Evolutionary conservation across 2,113 vertebrate species (phyloP).

Genomic region (Miniopterus natalensis): DNA sequence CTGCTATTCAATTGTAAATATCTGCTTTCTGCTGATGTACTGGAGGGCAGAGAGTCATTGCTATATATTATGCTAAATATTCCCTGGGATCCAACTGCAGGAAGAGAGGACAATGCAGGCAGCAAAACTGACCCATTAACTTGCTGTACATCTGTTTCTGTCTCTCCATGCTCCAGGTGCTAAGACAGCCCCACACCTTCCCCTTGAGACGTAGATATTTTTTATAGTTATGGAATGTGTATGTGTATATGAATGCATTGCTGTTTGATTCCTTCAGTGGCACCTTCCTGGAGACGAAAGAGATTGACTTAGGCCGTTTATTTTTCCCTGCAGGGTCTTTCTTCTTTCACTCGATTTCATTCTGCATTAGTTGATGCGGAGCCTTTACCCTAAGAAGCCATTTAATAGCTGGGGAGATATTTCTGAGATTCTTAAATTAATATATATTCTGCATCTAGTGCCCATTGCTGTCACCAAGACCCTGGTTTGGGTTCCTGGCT

Average conservation of each 20-base stretch:
- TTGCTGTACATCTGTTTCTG: conserved; percentile 64
- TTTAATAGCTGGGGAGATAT: neutral
- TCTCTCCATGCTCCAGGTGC: conserved; percentile 60
- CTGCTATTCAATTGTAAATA: conserved; percentile 69
- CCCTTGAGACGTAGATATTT: conserved; percentile 62
- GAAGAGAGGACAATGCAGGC: conserved; percentile 64
- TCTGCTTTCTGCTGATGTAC: conserved; percentile 14
- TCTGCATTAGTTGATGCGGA: neutral
- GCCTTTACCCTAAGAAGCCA: neutral
- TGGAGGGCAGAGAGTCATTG: conserved; percentile 24
- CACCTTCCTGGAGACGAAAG: conserved; percentile 48
- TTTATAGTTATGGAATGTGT: conserved; percentile 45
- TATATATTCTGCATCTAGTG: neutral
- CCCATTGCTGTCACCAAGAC: neutral
- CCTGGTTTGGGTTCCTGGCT: neutral
- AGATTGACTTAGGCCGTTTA: neutral
- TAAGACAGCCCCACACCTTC: neutral
- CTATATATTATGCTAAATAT: conserved; percentile 81
- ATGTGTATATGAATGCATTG: neutral
- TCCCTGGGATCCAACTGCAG: conserved; percentile 51
- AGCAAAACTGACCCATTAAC: conserved; percentile 56
- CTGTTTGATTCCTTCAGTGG: conserved; percentile 50
- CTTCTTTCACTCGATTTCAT: neutral
- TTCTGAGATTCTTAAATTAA: conserved; percentile 52
- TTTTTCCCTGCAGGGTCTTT: conserved; percentile 26